These are phyloP conservation scores for Saccostrea glomerata DNA, from an alignment of 1,140 invertebrate species.

Conservation along the genomic window DNA sequence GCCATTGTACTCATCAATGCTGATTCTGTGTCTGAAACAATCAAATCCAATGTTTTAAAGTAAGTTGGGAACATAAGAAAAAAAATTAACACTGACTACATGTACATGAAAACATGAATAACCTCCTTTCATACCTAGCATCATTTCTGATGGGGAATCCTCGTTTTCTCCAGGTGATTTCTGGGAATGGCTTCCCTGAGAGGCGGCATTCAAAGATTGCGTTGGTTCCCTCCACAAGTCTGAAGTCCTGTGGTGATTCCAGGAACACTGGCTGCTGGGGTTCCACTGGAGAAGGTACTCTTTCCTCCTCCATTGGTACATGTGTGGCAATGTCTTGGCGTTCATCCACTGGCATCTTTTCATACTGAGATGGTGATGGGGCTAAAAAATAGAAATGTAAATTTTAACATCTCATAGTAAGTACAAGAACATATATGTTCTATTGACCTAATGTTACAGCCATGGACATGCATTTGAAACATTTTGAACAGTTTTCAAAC, in stretches of 20 bases:
- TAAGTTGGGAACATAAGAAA: too few species aligned
- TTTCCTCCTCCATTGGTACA: slow-evolving; percentile 58
- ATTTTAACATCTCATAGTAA: too few species aligned
- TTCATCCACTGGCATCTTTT: slow-evolving; percentile 36
- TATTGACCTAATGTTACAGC: too few species aligned
- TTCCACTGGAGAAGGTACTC: slow-evolving; percentile 60
- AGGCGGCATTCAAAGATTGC: slow-evolving; percentile 78
- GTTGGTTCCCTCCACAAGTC: slow-evolving; percentile 73
- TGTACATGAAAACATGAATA: background rate
- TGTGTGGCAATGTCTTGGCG: slow-evolving; percentile 29
- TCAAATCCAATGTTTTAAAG: background rate
- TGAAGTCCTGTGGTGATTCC: slow-evolving; percentile 82
- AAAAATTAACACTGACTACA: background rate
- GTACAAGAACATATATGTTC: too few species aligned
- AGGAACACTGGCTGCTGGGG: slow-evolving; percentile 71
- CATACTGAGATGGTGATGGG: slow-evolving; percentile 49
- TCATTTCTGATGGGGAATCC: slow-evolving; percentile 73
- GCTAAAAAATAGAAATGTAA: slow-evolving; percentile 29
- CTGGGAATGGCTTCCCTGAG: slow-evolving; percentile 79
- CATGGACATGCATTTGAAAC: too few species aligned
- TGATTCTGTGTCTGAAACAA: slow-evolving; percentile 69
- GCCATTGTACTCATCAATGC: slow-evolving; percentile 80
- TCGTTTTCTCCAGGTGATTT: slow-evolving; percentile 78
- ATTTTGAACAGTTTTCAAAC: too few species aligned
- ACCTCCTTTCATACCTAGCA: slow-evolving; percentile 61